Evolutionary conservation across 2,113 vertebrate genomes (phyloP).

Genomic region (Brevimyrus niger): DNA sequence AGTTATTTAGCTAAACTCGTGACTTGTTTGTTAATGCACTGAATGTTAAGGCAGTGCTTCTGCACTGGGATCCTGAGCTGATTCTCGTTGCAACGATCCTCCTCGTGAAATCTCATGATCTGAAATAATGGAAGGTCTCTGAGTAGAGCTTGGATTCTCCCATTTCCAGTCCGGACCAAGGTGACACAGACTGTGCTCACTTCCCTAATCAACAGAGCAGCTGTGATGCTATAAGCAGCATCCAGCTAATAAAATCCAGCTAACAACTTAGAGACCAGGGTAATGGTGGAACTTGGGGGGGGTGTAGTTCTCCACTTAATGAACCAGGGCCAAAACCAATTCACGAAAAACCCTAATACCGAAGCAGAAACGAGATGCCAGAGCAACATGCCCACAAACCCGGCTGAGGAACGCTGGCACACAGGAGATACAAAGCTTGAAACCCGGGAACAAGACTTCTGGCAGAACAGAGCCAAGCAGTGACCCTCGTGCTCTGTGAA

Average conservation of each 20-base stretch:
- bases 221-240: background rate
- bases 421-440: background rate
- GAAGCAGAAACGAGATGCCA: background rate
- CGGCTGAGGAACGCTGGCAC: background rate
- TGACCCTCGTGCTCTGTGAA: background rate
- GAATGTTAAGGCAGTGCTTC: background rate
- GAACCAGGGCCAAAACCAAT: background rate
- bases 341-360: background rate
- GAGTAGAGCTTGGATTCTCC: background rate
- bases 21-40: background rate
- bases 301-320: background rate
- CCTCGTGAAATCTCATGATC: background rate
- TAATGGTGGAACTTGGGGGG: background rate
- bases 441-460: background rate
- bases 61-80: background rate
- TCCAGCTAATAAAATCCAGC: background rate
- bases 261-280: background rate
- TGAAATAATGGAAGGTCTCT: background rate
- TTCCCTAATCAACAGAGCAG: background rate
- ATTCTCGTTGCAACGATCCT: background rate
- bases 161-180: background rate
- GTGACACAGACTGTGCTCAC: background rate
- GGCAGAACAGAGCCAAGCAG: background rate
- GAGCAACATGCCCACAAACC: background rate
- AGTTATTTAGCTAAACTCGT: background rate